A percentile compares a stretch with the other conserved stretches of the same genome.
These are phyloP conservation scores for Mythimna impura DNA, from an alignment of 2,888 invertebrate species.

Conservation along the genomic window DNA sequence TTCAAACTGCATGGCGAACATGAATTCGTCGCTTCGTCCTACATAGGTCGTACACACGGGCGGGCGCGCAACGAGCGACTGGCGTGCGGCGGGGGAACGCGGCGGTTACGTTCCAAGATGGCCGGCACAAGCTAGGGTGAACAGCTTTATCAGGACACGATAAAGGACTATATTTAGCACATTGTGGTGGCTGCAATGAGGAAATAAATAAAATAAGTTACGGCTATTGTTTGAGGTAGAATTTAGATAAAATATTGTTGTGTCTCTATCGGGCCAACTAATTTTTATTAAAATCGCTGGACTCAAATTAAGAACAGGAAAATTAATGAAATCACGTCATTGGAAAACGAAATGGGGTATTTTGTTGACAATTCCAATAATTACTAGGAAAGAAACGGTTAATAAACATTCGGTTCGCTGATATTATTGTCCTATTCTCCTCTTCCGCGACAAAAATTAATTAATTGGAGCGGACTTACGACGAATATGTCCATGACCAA, in stretches of 20 bases:
- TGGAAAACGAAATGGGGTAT: not conserved
- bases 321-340: not conserved
- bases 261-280: too few species aligned
- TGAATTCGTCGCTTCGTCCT: conserved; percentile 9
- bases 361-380: not conserved
- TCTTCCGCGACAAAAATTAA: not conserved
- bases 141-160: conserved; percentile 58
- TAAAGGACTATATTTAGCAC: conserved; percentile 54
- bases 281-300: not conserved
- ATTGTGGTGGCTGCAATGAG: conserved; percentile 21
- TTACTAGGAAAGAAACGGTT: not conserved
- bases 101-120: conserved; percentile 84
- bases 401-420: not conserved
- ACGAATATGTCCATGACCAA: too few species aligned
- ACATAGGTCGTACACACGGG: conserved; percentile 72
- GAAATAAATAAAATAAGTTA: conserved; percentile 13
- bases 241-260: conserved; percentile 7
- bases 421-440: not conserved
- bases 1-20: conserved; percentile 81
- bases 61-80: conserved; percentile 84
- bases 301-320: not conserved
- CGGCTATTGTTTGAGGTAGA: not conserved
- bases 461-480: too few species aligned
- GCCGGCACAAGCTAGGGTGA: conserved; percentile 72
- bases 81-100: conserved; percentile 82